These are phyloP conservation scores for Heliocidaris erythrogramma DNA, from an alignment of 35 echinoderm and acorn worm genomes.

Conservation along the genomic window DNA sequence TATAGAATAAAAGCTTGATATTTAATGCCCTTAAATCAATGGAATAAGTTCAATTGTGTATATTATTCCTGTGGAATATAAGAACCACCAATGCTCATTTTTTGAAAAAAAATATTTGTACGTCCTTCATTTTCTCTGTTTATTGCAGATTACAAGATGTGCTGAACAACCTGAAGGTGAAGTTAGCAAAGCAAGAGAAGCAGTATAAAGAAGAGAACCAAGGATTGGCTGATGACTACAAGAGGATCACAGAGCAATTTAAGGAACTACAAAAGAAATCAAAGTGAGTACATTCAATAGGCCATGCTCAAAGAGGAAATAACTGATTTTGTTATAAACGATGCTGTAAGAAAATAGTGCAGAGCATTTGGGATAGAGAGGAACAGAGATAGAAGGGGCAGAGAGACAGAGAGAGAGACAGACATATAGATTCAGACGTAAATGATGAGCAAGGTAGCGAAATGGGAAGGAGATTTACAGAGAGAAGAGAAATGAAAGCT, in stretches of 20 bases:
- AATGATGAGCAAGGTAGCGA: too few relatives aligned
- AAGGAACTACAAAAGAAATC: conserved; percentile 99
- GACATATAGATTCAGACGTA: too few relatives aligned
- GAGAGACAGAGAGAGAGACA: too few relatives aligned
- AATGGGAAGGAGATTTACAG: too few relatives aligned
- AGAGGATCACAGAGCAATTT: conserved; percentile 98
- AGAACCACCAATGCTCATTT: not conserved
- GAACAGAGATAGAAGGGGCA: too few relatives aligned
- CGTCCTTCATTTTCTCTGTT: not conserved
- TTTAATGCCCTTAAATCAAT: too few relatives aligned
- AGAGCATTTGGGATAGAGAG: too few relatives aligned
- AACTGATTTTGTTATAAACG: not conserved
- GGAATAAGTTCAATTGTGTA: not conserved
- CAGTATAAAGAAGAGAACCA: conserved; percentile 97
- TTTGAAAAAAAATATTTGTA: not conserved
- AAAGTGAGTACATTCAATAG: conserved; percentile 65
- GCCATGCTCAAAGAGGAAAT: not conserved
- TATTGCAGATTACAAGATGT: conserved; percentile 88
- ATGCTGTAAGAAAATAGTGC: not conserved
- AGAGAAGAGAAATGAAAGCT: too few relatives aligned
- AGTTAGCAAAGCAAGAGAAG: conserved; percentile 96
- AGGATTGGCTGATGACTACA: conserved; percentile 92
- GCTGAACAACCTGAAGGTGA: conserved; percentile 92
- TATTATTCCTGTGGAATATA: not conserved
- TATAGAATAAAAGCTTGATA: too few relatives aligned